Conservation (phyloP, 2,888 invertebrate species). For the Pycnomerus fuliginosus region DNA sequence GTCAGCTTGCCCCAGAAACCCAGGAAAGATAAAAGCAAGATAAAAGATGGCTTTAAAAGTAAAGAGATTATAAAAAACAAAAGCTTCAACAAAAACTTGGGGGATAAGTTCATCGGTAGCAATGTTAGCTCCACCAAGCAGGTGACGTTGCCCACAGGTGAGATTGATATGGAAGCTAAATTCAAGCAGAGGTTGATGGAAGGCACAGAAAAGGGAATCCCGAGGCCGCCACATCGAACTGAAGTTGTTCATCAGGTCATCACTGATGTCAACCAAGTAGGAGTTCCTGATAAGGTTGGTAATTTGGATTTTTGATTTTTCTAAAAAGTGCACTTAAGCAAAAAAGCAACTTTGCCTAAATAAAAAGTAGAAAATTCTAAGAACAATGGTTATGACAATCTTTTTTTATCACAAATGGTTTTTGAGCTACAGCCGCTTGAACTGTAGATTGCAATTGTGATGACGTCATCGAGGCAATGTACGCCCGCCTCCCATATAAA, state of each 20-base stretch:
- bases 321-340: no score
- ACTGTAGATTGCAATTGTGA: no score
- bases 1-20: conserved; percentile 52
- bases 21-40: conserved; percentile 43
- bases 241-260: conserved; percentile 29
- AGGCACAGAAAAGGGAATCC: conserved; percentile 45
- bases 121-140: no score
- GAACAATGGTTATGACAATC: no score
- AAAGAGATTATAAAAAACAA: conserved; percentile 55
- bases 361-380: no score
- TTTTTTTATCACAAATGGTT: no score
- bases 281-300: conserved; percentile 33
- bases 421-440: no score
- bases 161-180: conserved; percentile 58
- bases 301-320: no score
- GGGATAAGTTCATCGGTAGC: conserved; percentile 54
- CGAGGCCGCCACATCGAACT: conserved; percentile 46
- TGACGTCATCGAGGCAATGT: no score
- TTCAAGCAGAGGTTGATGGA: conserved; percentile 61
- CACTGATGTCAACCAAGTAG: conserved; percentile 22
- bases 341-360: no score
- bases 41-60: conserved; percentile 47
- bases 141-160: conserved; percentile 53
- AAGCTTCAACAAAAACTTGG: conserved; percentile 59
- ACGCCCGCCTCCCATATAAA: no score